These are phyloP conservation scores for Clinocottus analis DNA, from an alignment of 2,113 vertebrate genomes.

Conservation along the genomic window DNA sequence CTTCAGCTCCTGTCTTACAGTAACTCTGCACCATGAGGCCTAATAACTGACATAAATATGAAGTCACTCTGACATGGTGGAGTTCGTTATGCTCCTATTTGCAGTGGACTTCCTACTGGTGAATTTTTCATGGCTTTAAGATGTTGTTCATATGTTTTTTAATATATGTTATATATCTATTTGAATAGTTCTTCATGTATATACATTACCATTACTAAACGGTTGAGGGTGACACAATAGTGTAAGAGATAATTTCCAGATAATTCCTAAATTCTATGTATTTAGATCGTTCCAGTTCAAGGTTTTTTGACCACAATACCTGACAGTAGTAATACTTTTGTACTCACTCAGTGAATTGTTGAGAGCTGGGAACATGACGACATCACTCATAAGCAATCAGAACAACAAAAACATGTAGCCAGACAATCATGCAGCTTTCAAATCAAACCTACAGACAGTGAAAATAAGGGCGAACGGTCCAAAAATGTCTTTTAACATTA, in stretches of 20 bases:
- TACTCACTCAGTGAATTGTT: neutral
- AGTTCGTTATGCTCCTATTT: neutral
- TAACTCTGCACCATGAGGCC: neutral
- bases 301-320: neutral
- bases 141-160: neutral
- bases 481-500: neutral
- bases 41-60: neutral
- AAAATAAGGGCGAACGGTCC: neutral
- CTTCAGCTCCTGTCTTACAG: constrained; percentile 13
- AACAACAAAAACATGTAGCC: neutral
- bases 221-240: too few relatives aligned
- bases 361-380: neutral
- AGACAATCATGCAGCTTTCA: neutral
- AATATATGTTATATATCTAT: neutral
- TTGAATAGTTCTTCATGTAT: neutral
- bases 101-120: neutral
- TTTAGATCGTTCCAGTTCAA: neutral
- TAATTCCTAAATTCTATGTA: neutral
- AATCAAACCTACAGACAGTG: neutral
- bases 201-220: neutral
- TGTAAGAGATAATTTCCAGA: neutral
- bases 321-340: neutral
- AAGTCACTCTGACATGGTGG: neutral
- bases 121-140: neutral
- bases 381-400: neutral